Percentiles rank a stretch among this genome's conserved stretches.
Evolutionary conservation across 2,113 vertebrate species (phyloP).

Genomic region (Actenoides hombroni): DNA sequence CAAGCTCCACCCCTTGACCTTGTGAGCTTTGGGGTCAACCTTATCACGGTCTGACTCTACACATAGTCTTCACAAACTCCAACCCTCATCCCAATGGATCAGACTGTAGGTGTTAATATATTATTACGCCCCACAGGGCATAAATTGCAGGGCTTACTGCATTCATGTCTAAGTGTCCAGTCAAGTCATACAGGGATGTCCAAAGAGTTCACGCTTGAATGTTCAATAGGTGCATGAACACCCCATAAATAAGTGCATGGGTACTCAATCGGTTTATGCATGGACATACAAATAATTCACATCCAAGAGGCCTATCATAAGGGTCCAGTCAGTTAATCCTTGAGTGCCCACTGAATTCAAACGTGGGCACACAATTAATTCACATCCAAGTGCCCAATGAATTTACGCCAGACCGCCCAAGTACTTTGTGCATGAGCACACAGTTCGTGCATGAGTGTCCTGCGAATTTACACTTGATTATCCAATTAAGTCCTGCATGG

Average conservation of each 20-base stretch:
- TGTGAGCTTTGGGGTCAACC: background rate
- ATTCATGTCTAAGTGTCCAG: background rate
- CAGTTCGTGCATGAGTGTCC: background rate
- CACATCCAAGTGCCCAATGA: background rate
- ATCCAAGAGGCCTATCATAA: background rate
- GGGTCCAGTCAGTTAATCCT: background rate
- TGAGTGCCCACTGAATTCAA: background rate
- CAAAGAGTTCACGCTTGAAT: background rate
- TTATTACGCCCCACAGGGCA: background rate
- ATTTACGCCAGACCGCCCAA: background rate
- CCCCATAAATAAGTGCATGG: background rate
- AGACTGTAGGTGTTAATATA: background rate
- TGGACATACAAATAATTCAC: background rate
- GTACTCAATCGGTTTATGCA: background rate
- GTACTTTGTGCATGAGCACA: background rate
- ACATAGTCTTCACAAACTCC: background rate
- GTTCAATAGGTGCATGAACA: background rate
- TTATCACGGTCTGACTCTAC: background rate
- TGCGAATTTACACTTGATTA: background rate
- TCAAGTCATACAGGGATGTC: background rate
- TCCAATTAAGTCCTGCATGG: constrained; percentile 1
- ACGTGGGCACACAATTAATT: background rate
- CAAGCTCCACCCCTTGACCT: background rate
- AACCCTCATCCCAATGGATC: background rate
- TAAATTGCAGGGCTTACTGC: background rate